Evolutionary conservation across 2,797 vertebrate genomes (phyloP).

Genomic region (Muraenolepis orangiensis): DNA sequence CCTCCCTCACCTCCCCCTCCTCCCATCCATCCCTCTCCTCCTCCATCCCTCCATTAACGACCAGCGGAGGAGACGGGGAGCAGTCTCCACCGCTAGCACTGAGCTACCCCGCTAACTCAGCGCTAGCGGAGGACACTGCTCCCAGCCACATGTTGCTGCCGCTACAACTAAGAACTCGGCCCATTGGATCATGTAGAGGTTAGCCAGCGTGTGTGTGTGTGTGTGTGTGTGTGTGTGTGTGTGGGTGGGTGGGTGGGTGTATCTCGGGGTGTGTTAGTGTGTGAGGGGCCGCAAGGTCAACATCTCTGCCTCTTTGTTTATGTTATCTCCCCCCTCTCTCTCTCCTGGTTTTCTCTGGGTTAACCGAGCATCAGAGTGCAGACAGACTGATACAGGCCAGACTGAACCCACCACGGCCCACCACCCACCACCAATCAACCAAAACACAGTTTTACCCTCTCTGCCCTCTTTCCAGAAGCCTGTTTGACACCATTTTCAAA

Average conservation of each 20-base stretch:
- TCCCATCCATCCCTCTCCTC: constrained; percentile 81
- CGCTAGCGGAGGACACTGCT: no score
- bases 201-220: constrained; percentile 13
- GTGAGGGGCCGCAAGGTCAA: constrained; percentile 54
- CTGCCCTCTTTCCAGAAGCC: constrained; percentile 12
- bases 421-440: constrained; percentile 23
- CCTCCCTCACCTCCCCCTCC: constrained; percentile 46
- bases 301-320: constrained; percentile 59
- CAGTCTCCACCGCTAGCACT: no score
- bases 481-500: no score
- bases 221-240: not conserved
- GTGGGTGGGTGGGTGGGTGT: not conserved
- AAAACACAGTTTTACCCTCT: constrained; percentile 29
- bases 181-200: constrained; percentile 15
- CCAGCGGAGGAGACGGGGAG: no score
- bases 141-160: constrained; percentile 47
- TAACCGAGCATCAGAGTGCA: constrained; percentile 49
- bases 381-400: constrained; percentile 68
- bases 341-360: constrained; percentile 55
- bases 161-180: constrained; percentile 40
- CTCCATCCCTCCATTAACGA: constrained; percentile 69
- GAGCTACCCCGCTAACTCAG: no score
- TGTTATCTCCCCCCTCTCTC: constrained; percentile 42
- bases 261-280: not conserved
- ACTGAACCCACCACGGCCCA: constrained; percentile 30